phyloP scores from a whole-genome alignment of 1,140 invertebrate species.

The Caenorhabditis briggsae region DNA sequence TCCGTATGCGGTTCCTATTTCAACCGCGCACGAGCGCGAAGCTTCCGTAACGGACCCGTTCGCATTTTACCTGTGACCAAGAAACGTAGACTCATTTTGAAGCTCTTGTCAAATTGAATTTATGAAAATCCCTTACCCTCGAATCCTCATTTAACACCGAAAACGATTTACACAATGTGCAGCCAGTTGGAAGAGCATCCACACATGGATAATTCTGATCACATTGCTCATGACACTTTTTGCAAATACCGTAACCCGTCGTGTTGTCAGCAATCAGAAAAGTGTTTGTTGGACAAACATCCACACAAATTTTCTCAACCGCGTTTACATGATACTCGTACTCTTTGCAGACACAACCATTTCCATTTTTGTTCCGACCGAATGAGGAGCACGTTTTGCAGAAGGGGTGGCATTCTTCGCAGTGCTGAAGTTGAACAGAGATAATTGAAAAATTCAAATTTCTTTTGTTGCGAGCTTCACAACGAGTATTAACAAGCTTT shows the following conservation, averaged over 20 bases:
- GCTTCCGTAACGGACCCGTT: too few species aligned
- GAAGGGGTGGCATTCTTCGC: constrained; percentile 32
- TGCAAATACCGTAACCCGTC: constrained; percentile 30
- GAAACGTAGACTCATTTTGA: too few species aligned
- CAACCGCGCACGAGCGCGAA: too few species aligned
- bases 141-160: not conserved
- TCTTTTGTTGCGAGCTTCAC: too few species aligned
- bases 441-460: too few species aligned
- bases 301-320: not conserved
- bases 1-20: too few species aligned
- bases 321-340: not conserved
- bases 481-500: too few species aligned
- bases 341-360: not conserved
- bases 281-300: not conserved
- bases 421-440: not conserved
- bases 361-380: constrained; percentile 9
- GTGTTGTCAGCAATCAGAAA: not conserved
- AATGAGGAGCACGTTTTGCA: constrained; percentile 34
- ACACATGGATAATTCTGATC: constrained; percentile 55
- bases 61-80: too few species aligned
- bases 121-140: not conserved
- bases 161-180: not conserved
- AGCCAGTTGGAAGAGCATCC: constrained; percentile 1
- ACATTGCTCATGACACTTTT: constrained; percentile 56
- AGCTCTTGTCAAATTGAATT: too few species aligned